These are phyloP conservation scores for Anadara kagoshimensis DNA, from an alignment of 1,140 invertebrate genomes.

Conservation along the genomic window DNA sequence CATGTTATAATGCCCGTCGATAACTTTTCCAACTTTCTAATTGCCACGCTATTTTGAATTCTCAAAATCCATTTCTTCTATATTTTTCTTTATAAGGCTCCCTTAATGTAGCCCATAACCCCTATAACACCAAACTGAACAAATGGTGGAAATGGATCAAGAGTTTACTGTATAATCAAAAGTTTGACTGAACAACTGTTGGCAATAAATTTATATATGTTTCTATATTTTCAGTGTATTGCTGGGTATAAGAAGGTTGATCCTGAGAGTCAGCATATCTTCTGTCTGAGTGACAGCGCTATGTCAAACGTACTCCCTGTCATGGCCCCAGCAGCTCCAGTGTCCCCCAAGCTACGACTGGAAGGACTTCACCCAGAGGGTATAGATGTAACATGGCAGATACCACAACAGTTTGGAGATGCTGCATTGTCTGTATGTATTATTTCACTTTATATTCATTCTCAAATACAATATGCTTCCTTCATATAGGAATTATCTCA, in stretches of 20 bases:
- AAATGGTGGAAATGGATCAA: too few species aligned
- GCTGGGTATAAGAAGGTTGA: conserved; percentile 63
- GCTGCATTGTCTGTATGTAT: conserved; percentile 69
- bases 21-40: too few species aligned
- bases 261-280: conserved; percentile 60
- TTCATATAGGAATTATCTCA: neutral
- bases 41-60: too few species aligned
- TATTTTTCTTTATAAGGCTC: too few species aligned
- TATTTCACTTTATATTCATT: conserved; percentile 9
- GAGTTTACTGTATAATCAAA: too few species aligned
- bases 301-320: conserved; percentile 71
- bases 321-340: conserved; percentile 68
- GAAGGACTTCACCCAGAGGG: conserved; percentile 70
- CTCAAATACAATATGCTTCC: too few species aligned
- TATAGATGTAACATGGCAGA: conserved; percentile 71
- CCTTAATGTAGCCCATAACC: too few species aligned
- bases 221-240: conserved; percentile 52
- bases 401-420: conserved; percentile 72
- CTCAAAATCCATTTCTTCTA: too few species aligned
- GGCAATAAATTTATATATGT: neutral
- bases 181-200: too few species aligned
- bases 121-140: too few species aligned
- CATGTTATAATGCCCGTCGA: too few species aligned
- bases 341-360: conserved; percentile 68
- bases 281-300: conserved; percentile 66